Percentiles rank a stretch among this genome's conserved stretches.
These are phyloP conservation scores for Heteromyza rotundicornis DNA, from an alignment of 2,888 invertebrate species.

Conservation along the genomic window DNA sequence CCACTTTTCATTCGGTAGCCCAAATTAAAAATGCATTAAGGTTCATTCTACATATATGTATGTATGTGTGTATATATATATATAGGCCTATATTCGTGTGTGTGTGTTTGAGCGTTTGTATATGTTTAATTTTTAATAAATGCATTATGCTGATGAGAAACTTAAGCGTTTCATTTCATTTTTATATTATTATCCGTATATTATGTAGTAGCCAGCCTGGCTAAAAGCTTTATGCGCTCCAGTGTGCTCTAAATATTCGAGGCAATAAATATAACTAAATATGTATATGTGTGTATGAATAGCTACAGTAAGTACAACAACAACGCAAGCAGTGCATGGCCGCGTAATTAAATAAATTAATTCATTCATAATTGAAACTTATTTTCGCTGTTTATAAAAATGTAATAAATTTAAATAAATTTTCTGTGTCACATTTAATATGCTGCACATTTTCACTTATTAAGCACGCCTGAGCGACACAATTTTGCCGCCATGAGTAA, in stretches of 20 bases:
- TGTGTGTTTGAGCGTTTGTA: neutral
- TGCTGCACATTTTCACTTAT: slow-evolving; percentile 2
- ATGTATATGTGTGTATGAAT: neutral
- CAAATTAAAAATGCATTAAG: slow-evolving; percentile 1
- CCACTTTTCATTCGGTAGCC: slow-evolving; percentile 2
- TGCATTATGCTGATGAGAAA: slow-evolving; percentile 2
- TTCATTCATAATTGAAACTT: slow-evolving; percentile 42
- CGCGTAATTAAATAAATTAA: slow-evolving; percentile 48
- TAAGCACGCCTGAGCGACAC: neutral
- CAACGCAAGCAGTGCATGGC: slow-evolving; percentile 14
- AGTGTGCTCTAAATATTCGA: neutral
- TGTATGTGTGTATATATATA: neutral
- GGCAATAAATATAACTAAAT: neutral
- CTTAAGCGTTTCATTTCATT: neutral
- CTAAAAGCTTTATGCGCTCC: neutral
- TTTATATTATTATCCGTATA: too few relatives aligned
- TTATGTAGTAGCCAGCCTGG: too few relatives aligned
- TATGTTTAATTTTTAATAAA: slow-evolving; percentile 2
- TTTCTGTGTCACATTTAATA: neutral
- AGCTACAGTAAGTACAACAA: neutral
- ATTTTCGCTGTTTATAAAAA: neutral
- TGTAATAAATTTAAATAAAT: neutral
- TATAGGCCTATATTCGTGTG: neutral
- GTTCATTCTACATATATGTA: neutral
- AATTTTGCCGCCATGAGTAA: too few relatives aligned